Evolutionary conservation across 2,888 invertebrate genomes (phyloP), one percentile per base, ranked within the genome.

Genomic region (Amiota mariae): DNA sequence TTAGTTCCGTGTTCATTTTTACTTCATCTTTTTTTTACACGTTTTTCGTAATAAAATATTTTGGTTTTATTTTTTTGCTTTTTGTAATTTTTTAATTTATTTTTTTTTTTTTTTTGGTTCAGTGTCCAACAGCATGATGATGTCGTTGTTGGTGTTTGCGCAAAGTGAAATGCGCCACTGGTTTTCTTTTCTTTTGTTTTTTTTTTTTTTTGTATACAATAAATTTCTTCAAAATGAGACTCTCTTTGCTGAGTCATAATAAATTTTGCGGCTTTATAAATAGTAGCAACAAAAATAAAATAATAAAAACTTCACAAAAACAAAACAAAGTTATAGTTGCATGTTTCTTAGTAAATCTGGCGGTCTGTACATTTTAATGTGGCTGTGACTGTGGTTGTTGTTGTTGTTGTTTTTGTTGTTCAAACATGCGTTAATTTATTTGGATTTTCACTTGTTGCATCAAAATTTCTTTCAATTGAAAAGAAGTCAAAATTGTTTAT

Each of bases 41-140:
- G 78, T 83, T 76, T 82, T 82, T 76, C 36, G 77, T 81, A 73
- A 75, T 74, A 76, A 72, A 75, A 76, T 77, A 71, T 75, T 76
- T 74, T 72, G 49, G 68, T 63, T 67, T 70, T 71, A 10, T 49
- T 57, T 70, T 57, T 59, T 71, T 20, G 61, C 47, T 70, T 57
- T 59, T 71, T 20, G 61, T 76, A 72, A 66, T 36, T 70, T 68
- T 57, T 57, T 71, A 59, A 13, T 49, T 59, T 51, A 36, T 73
- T 70, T 70, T n/a, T 59, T 61, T 68, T 81, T 74, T 73, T 74
- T 66, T 75, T 76, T 47, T 46, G 66, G 64, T 36, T 76, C 63
- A 24, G 24, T 76, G 64, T 72, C 46, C 24, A 66, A 67, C 59
- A 72, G 70, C 54, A 13, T 24, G 46, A n/a, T 71, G 15, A 70